phyloP scores from a whole-genome alignment of 1,140 invertebrate species.

The Polypedilum vanderplanki region DNA sequence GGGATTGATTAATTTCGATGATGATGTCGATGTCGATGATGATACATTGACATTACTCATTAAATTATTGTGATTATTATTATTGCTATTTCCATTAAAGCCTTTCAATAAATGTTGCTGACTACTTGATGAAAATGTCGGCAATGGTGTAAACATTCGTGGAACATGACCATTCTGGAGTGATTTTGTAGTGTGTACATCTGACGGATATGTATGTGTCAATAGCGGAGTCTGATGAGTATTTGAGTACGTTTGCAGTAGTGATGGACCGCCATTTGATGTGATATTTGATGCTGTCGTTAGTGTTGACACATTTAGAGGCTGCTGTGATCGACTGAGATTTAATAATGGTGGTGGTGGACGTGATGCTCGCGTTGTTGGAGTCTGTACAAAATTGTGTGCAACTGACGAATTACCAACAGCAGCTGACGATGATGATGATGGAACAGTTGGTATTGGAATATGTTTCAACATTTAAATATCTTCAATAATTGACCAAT shows the following conservation, averaged over 20 bases:
- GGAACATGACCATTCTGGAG: constrained; percentile 5
- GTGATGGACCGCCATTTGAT: constrained; percentile 35
- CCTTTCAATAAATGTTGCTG: constrained; percentile 29
- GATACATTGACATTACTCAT: neutral
- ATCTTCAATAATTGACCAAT: neutral
- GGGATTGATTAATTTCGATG: constrained; percentile 35
- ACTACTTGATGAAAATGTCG: constrained; percentile 15
- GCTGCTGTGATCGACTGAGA: constrained; percentile 41
- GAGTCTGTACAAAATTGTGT: constrained; percentile 30
- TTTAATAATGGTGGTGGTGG: constrained; percentile 25
- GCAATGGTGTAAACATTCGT: constrained; percentile 18
- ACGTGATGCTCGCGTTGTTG: constrained; percentile 30
- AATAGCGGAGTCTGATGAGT: constrained; percentile 34
- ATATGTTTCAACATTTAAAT: constrained; percentile 21
- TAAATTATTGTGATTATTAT: constrained; percentile 16
- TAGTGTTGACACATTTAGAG: constrained; percentile 62
- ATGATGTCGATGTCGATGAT: constrained; percentile 26
- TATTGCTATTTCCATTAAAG: constrained; percentile 28
- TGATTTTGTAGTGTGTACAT: constrained; percentile 33
- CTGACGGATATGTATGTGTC: constrained; percentile 37
- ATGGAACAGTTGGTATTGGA: constrained; percentile 29
- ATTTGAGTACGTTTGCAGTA: constrained; percentile 37
- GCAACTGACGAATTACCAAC: constrained; percentile 32
- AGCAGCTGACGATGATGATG: constrained; percentile 34
- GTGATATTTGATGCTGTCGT: constrained; percentile 42